phyloP scores from a whole-genome alignment of 2,888 invertebrate genomes.

The Drosophila aldrichi region DNA sequence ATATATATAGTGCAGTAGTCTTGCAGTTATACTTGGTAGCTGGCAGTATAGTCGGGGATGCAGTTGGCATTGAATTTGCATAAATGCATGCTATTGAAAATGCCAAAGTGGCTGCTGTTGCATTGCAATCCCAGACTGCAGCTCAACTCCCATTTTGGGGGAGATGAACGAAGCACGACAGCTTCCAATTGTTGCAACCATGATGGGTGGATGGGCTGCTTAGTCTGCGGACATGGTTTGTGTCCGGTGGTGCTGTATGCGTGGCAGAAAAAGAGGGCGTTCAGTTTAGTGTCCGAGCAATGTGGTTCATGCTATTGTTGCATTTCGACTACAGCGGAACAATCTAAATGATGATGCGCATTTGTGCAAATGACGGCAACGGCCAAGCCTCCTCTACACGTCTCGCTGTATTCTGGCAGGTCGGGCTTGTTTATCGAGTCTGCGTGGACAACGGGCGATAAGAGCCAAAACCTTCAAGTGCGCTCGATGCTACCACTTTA shows the following conservation, averaged over 20 bases:
- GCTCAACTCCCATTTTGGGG: slow-evolving; percentile 11
- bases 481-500: slow-evolving; percentile 38
- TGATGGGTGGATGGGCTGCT: slow-evolving; percentile 2
- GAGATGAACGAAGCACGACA: slow-evolving; percentile 46
- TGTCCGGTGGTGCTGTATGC: slow-evolving; percentile 9
- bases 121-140: slow-evolving; percentile 38
- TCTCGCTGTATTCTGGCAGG: slow-evolving; percentile 18
- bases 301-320: slow-evolving; percentile 57
- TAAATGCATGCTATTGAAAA: slow-evolving; percentile 68
- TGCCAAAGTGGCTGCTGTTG: slow-evolving; percentile 61
- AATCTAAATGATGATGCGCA: slow-evolving; percentile 52
- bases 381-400: slow-evolving; percentile 21
- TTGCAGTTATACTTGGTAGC: slow-evolving; percentile 15
- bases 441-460: slow-evolving; percentile 65
- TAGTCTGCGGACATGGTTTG: slow-evolving; percentile 3
- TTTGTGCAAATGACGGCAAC: slow-evolving; percentile 56
- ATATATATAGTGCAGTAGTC: not conserved
- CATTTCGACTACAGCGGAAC: slow-evolving; percentile 50
- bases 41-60: slow-evolving; percentile 30
- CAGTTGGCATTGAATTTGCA: slow-evolving; percentile 70
- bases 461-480: slow-evolving; percentile 71
- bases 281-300: slow-evolving; percentile 38
- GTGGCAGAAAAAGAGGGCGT: slow-evolving; percentile 9
- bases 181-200: slow-evolving; percentile 26
- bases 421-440: slow-evolving; percentile 57